Conservation (phyloP, 2,888 invertebrate genomes). For the Parthenolecanium corni region DNA sequence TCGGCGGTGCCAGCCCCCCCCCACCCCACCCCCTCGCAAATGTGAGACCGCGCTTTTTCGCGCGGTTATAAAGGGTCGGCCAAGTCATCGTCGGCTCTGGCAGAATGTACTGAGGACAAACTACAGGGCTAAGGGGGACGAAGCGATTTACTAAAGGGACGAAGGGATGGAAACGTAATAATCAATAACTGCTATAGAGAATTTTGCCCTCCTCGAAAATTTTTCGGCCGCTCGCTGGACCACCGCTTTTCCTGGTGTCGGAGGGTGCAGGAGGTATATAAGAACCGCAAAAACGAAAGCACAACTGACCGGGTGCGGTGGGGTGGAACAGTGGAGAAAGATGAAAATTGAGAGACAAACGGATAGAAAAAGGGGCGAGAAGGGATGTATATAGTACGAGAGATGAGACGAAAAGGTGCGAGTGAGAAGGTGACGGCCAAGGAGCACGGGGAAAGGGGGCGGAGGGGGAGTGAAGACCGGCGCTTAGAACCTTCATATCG, state of each 20-base stretch:
- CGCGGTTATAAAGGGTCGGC: not conserved
- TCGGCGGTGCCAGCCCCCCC: not conserved
- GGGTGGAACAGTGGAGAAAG: no score
- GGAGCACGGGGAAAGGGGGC: conserved; percentile 1
- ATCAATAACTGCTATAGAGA: conserved; percentile 27
- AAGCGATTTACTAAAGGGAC: not conserved
- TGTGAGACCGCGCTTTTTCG: not conserved
- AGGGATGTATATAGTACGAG: not conserved
- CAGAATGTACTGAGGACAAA: no score
- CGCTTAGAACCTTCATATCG: conserved; percentile 27
- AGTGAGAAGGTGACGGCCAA: not conserved
- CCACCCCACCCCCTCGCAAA: not conserved
- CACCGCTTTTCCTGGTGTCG: conserved; percentile 2
- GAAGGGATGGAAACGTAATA: conserved; percentile 23
- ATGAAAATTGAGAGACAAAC: no score
- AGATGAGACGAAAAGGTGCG: conserved; percentile 15
- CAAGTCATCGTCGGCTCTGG: not conserved
- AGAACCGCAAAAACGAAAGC: conserved; percentile 24
- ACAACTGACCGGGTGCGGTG: no score
- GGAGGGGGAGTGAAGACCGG: conserved; percentile 18
- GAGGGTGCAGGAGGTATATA: conserved; percentile 17
- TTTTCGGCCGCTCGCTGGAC: not conserved
- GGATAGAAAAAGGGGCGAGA: no score
- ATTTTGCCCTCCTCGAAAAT: conserved; percentile 21
- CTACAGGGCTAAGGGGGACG: not conserved